These are phyloP conservation scores for Eupelmus urozonus DNA, from an alignment of 2,888 invertebrate genomes.

Conservation along the genomic window DNA sequence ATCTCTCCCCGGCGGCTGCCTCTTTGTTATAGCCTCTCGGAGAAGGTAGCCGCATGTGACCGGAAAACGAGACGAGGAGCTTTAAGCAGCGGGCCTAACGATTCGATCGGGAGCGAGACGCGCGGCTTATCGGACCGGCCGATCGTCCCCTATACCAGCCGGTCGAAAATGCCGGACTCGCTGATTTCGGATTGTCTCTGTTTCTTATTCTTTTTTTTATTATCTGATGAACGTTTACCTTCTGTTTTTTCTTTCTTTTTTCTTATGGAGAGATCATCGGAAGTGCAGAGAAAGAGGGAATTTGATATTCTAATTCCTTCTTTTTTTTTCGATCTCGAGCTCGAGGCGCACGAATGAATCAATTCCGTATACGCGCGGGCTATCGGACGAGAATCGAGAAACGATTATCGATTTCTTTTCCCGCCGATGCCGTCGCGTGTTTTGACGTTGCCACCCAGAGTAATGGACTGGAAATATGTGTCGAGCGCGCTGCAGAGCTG, in stretches of 20 bases:
- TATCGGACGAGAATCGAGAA: constrained; percentile 7
- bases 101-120: too few relatives aligned
- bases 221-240: background rate
- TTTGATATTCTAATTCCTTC: constrained; percentile 41
- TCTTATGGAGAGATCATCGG: background rate
- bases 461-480: background rate
- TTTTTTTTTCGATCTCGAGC: background rate
- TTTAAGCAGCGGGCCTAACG: too few relatives aligned
- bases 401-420: background rate
- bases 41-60: constrained; percentile 58
- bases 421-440: background rate
- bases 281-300: constrained; percentile 21
- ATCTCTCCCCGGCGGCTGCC: background rate
- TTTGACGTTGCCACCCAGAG: background rate
- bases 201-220: too few relatives aligned
- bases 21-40: constrained; percentile 21
- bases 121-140: too few relatives aligned
- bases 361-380: background rate
- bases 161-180: background rate
- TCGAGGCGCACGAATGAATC: constrained; percentile 2
- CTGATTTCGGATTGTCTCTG: background rate
- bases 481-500: background rate
- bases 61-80: background rate
- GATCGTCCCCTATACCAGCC: background rate
- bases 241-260: background rate